Base-by-base conservation (phyloP, 2,888 invertebrate genomes). In the Pedicia rivosa region DNA sequence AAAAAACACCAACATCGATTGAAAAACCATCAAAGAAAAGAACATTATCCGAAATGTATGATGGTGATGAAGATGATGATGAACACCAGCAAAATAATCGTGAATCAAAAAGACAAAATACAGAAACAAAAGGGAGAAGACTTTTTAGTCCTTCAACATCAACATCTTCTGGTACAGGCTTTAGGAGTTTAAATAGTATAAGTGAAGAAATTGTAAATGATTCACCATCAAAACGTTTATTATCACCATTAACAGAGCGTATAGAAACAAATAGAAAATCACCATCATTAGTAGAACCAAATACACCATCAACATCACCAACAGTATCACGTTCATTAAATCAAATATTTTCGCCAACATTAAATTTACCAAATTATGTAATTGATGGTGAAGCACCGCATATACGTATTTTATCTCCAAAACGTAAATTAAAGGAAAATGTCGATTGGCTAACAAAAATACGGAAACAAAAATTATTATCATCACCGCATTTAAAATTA, bases 341-440 rank as follows among this genome's bases (percentile, higher is more conserved):
- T n/a, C n/a, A 56, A 43, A 42, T 57, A 45, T 50, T 62, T 33
- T 72, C 78, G 2, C 78, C 79, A 0, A 78, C 78, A 0, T 65
- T 67, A 12, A 74, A 82, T 53, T 55, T 86, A 41, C 86, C 86
- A 0, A 78, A 86, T 59, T 86, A 68, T 48, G 80, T 81, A 1
- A 46, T 75, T 10, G 74, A 77, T 47, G 84, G 84, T 1, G 74
- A 74, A 25, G 83, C 83, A 0, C 84, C 84, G 0, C 83, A 83
- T 54, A 53, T 80, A 36, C 60, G 70, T 26, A 50, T 56, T 7
- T 72, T 73, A 65, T 81, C 82, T 1, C 81, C 82, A 0, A 68
- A 67, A 20, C 74, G 74, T 41, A 67, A 67, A 44, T 64, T 64
- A 20, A 71, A 67, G 42, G 70, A 71, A 35, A 70, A 74, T 43